Evolutionary conservation across 2,797 vertebrate species (phyloP), one percentile per base, ranked within the genome.

Genomic region (Geotria australis): DNA sequence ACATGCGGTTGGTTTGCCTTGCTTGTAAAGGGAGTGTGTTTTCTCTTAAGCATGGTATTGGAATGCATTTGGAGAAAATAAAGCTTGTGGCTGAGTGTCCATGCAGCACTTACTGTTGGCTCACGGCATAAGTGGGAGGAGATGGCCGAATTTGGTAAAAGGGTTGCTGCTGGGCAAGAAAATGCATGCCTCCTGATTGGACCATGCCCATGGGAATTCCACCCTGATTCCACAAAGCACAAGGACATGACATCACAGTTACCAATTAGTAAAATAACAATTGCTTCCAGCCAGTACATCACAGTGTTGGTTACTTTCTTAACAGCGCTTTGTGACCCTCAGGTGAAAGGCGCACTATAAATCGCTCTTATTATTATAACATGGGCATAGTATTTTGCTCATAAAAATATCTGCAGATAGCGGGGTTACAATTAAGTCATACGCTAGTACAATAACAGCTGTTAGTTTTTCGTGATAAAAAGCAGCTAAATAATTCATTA

Each of bases 81-180:
- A 46, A 48, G 24, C 0, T 0, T 48, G 57, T 67, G 85, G 88
- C 75, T 95, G 88, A 94, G 84, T 60, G 93, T 86, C 61, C 93
- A 85, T 71, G 94, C 91, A 0, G 77, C 88, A 95, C 89, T 67
- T 98, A 86, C 66, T 95, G 94, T 73, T 91, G 85, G 73, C 94
- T 78, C 70, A 93, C 91, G 1, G 76, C 77, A 3, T 69, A 77
- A 65, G 83, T 94, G 61, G 81, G 85, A 1, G 84, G 80, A 58
- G 77, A 77, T 1, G 84, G 63, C 3, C 77, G 71, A 58, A 80
- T 80, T 79, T 95, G 83, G 46, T 82, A 78, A 70, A 98, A 70
- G 67, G 81, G 95, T 15, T 81, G 69, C 6, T 80, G 72, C 66
- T 94, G 91, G 24, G 80, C 79, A 72, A 96, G 71, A 68, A 78